phyloP scores from a whole-genome alignment of 2,888 invertebrate genomes.

The Colostygia pectinataria region DNA sequence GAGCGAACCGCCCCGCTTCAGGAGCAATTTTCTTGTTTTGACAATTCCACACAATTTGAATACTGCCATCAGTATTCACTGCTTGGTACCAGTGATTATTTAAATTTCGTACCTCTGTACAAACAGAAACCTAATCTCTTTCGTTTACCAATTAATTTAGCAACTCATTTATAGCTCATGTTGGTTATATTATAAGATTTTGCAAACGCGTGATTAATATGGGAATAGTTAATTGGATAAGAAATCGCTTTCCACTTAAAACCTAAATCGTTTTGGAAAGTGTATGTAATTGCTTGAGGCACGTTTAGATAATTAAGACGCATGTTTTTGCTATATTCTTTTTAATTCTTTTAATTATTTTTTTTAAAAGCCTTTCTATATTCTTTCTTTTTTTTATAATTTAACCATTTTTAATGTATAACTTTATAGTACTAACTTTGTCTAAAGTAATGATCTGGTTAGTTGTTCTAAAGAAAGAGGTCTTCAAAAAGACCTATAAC shows the following conservation, averaged over 20 bases:
- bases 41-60: slow-evolving; percentile 67
- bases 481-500: too few species aligned
- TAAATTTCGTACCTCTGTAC: slow-evolving; percentile 66
- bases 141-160: slow-evolving; percentile 63
- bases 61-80: slow-evolving; percentile 65
- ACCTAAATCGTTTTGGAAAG: too few species aligned
- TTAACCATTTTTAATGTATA: too few species aligned
- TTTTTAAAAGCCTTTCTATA: too few species aligned
- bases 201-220: not conserved
- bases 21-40: slow-evolving; percentile 68
- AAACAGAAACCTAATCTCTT: slow-evolving; percentile 63
- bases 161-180: slow-evolving; percentile 39
- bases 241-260: not conserved
- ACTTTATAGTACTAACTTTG: too few species aligned
- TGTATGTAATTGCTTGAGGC: too few species aligned
- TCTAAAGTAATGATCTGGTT: too few species aligned
- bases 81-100: slow-evolving; percentile 62
- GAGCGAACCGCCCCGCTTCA: slow-evolving; percentile 48
- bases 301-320: too few species aligned
- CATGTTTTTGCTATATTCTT: too few species aligned
- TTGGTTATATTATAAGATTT: not conserved
- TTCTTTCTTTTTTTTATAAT: too few species aligned
- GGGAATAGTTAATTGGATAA: not conserved
- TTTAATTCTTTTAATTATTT: too few species aligned
- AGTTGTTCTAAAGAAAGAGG: too few species aligned